Conservation (phyloP, 2,797 vertebrate genomes). For the Xenopus petersii region DNA sequence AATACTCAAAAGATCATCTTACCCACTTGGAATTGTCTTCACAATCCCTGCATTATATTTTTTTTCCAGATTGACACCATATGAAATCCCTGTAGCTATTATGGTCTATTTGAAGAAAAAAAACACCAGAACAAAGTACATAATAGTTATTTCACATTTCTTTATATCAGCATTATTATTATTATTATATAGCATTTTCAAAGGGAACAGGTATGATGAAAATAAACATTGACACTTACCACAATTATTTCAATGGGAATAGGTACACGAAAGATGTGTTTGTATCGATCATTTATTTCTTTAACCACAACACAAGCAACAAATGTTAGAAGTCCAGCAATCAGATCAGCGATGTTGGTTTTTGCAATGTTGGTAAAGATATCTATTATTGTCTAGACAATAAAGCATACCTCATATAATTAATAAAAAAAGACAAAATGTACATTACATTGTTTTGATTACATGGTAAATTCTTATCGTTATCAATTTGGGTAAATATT, state of each 20-base stretch:
- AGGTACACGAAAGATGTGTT: slow-evolving; percentile 76
- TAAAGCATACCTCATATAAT: slow-evolving; percentile 17
- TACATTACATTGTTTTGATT: not conserved
- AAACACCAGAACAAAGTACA: not conserved
- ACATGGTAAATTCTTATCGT: not conserved
- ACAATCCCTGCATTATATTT: slow-evolving; percentile 78
- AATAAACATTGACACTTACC: slow-evolving; percentile 74
- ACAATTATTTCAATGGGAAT: slow-evolving; percentile 85
- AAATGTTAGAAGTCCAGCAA: slow-evolving; percentile 77
- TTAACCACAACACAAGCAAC: slow-evolving; percentile 74
- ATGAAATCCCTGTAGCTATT: slow-evolving; percentile 78
- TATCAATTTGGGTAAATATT: not conserved
- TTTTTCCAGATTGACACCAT: slow-evolving; percentile 70
- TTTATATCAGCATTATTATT: too few species aligned
- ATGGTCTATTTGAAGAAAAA: slow-evolving; percentile 70
- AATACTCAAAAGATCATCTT: slow-evolving; percentile 52
- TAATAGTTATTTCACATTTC: too few species aligned
- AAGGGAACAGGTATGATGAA: not conserved
- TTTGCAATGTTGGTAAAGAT: slow-evolving; percentile 72
- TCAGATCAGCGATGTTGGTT: slow-evolving; percentile 77
- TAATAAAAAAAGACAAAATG: not conserved
- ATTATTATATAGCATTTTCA: too few species aligned
- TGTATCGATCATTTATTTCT: slow-evolving; percentile 76
- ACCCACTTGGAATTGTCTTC: slow-evolving; percentile 77
- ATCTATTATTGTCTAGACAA: slow-evolving; percentile 74